These are phyloP conservation scores for Acanthiza pusilla DNA, from an alignment of 2,797 vertebrate species.

Conservation along the genomic window DNA sequence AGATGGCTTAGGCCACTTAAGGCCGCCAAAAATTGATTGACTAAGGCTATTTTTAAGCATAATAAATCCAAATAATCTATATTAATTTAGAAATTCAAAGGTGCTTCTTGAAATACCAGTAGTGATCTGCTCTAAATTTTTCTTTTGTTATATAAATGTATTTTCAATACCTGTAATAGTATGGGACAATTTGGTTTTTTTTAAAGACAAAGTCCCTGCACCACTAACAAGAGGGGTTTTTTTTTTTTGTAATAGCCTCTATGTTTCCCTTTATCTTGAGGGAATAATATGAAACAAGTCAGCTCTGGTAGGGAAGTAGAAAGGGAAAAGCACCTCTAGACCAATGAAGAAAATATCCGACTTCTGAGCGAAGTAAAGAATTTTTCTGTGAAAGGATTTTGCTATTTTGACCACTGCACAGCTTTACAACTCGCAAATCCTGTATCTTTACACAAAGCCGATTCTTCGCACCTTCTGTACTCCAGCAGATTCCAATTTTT, in stretches of 20 bases:
- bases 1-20: background rate
- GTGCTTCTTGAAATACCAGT: background rate
- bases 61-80: background rate
- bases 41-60: background rate
- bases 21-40: background rate
- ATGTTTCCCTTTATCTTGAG: background rate
- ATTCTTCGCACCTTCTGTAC: background rate
- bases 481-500: background rate
- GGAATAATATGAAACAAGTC: background rate
- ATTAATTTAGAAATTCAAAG: background rate
- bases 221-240: background rate
- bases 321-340: background rate
- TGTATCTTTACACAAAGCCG: background rate
- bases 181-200: background rate
- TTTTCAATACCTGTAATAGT: background rate
- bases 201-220: background rate
- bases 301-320: background rate
- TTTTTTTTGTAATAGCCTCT: background rate
- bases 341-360: background rate
- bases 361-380: background rate
- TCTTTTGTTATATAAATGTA: background rate
- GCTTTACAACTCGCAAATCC: background rate
- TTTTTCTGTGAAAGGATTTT: rapidly evolving
- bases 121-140: background rate
- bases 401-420: background rate